phyloP scores from a whole-genome alignment of 2,888 invertebrate genomes.

The Hedychridium roseum region DNA sequence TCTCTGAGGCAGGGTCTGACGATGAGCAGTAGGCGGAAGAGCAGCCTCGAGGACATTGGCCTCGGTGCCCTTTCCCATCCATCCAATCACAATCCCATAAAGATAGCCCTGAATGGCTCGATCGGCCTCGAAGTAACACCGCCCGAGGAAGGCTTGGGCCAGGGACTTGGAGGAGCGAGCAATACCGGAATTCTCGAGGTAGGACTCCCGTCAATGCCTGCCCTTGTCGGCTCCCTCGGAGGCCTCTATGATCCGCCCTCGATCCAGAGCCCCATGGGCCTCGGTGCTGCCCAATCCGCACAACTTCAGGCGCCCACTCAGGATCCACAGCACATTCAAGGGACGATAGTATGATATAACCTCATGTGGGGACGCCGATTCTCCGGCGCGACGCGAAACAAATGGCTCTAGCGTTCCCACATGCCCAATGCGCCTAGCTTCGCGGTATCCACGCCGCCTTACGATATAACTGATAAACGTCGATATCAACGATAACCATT shows the following conservation, averaged over 20 bases:
- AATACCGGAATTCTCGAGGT: conserved; percentile 67
- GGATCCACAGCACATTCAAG: conserved; percentile 82
- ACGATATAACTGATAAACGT: background rate
- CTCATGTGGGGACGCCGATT: conserved; percentile 91
- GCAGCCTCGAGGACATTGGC: conserved; percentile 86
- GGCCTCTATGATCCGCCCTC: conserved; percentile 67
- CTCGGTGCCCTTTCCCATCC: conserved; percentile 72
- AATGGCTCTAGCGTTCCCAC: conserved; percentile 73
- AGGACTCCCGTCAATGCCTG: conserved; percentile 61
- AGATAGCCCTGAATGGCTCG: conserved; percentile 85
- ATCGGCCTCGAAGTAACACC: conserved; percentile 80
- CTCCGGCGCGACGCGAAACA: conserved; percentile 79
- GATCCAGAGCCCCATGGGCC: conserved; percentile 37
- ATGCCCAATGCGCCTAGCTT: conserved; percentile 22
- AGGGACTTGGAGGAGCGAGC: conserved; percentile 64
- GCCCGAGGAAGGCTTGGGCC: conserved; percentile 67
- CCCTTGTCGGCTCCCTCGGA: conserved; percentile 58
- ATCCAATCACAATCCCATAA: conserved; percentile 80
- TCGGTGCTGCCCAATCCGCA: conserved; percentile 34
- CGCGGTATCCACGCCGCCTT: background rate
- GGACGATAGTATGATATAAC: conserved; percentile 95
- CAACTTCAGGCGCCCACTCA: conserved; percentile 59
- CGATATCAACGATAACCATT: background rate
- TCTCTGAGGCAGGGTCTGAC: conserved; percentile 84
- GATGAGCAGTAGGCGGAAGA: conserved; percentile 76